Evolutionary conservation across 2,888 invertebrate genomes (phyloP), one percentile per base, ranked within the genome.

Genomic region (Agelastica alni): DNA sequence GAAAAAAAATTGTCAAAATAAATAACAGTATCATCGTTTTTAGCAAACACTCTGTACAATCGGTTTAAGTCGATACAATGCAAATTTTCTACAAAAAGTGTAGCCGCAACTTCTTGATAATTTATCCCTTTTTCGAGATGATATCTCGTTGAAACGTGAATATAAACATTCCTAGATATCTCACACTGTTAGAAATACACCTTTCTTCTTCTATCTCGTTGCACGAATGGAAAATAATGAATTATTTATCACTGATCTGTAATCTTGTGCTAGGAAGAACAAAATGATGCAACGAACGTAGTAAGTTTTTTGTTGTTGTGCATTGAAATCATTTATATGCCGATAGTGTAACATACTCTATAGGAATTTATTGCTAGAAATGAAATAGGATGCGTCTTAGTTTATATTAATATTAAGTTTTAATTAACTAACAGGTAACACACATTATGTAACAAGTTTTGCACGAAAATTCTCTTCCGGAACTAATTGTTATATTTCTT

Each of bases 71-170:
- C 4, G n/a, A 42, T 31, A 43, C 43, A 43, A 43, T 43, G 43
- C 43, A 43, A 43, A 43, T 43, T 43, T 31, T 54, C 17, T 28
- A 32, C 28, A 28, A 45, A 49, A 54, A 54, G 17, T 4, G 14
- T 12, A 36, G 20, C 34, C 36, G 34, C 46, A 28, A 32, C 31
- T 17, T 41, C 14, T 6, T 13, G 47, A 54, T 49, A 49, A 54
- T 54, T 54, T 54, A 54, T 49, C 44, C 39, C 41, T 31, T 44
- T 45, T 28, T 12, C 16, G 5, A 43, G 54, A 54, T 49, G 45
- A 60, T 54, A 54, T 58, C 54, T 51, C 39, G 44, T 17, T 26
- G 47, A 56, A 54, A 57, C 45, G 30, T 46, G 37, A 37, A 46
- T 46, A 45, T 54, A 49, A 43, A 49, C 49, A 49, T 45, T 49